These are phyloP conservation scores for Nautilus pompilius DNA, from an alignment of 1,140 invertebrate species.

Conservation along the genomic window DNA sequence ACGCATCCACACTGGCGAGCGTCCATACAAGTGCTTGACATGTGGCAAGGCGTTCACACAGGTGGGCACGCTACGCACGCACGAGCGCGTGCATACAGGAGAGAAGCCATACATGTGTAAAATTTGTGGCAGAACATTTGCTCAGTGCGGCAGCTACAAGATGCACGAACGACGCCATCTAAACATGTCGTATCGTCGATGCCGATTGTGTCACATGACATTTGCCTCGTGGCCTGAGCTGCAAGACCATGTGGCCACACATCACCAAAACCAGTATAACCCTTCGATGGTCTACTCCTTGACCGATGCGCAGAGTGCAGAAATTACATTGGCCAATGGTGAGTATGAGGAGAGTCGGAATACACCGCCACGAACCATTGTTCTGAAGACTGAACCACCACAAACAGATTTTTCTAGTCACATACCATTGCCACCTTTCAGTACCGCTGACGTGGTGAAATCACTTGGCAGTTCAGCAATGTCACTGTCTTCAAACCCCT, in stretches of 20 bases:
- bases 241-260: slow-evolving; percentile 32
- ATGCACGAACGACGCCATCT: slow-evolving; percentile 42
- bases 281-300: not conserved
- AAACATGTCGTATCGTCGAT: slow-evolving; percentile 34
- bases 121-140: slow-evolving; percentile 39
- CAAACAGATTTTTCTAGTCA: slow-evolving; percentile 2
- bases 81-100: slow-evolving; percentile 39
- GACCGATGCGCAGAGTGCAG: not conserved
- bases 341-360: not conserved
- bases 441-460: not conserved
- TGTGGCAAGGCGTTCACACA: slow-evolving; percentile 43
- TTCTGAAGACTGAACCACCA: not conserved
- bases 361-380: not conserved
- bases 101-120: slow-evolving; percentile 44
- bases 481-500: not conserved
- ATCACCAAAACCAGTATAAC: slow-evolving; percentile 11
- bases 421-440: not conserved
- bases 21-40: slow-evolving; percentile 32
- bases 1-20: slow-evolving; percentile 39
- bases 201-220: slow-evolving; percentile 35
- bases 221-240: slow-evolving; percentile 36
- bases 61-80: slow-evolving; percentile 36
- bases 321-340: not conserved
- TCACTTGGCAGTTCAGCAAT: not conserved
- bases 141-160: slow-evolving; percentile 37